phyloP scores from a whole-genome alignment of 2,797 vertebrate genomes.

The Dendrocincla tyrannina region DNA sequence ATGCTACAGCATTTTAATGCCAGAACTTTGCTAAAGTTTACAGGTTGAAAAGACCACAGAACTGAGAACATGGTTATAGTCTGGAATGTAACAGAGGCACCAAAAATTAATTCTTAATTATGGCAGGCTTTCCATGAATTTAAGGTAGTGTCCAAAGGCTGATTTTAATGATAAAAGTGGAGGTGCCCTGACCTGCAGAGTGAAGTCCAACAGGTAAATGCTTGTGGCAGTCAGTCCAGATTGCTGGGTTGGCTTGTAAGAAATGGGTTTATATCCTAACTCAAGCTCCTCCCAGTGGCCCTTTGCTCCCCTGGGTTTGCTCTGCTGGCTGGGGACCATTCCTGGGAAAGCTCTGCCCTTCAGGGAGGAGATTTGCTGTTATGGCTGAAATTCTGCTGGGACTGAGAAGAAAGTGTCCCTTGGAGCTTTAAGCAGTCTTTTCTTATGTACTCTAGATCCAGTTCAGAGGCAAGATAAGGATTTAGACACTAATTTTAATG shows the following conservation, averaged over 20 bases:
- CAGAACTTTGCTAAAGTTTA: neutral
- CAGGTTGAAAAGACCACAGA: neutral
- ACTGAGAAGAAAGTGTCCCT: neutral
- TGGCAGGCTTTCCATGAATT: neutral
- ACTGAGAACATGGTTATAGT: neutral
- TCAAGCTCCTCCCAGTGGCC: neutral
- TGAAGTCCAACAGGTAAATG: neutral
- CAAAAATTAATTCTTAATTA: neutral
- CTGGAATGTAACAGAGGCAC: neutral
- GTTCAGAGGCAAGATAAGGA: neutral
- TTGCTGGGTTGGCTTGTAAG: neutral
- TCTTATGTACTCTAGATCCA: neutral
- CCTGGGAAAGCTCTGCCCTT: neutral
- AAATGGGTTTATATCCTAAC: neutral
- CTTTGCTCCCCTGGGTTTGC: neutral
- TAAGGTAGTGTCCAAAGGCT: neutral
- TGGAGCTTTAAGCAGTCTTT: neutral
- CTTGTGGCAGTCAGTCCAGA: neutral
- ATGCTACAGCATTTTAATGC: neutral
- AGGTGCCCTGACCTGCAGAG: neutral
- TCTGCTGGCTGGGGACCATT: neutral
- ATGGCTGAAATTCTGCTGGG: neutral
- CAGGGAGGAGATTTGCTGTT: neutral
- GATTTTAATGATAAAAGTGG: neutral
- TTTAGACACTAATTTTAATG: neutral